phyloP scores from a whole-genome alignment of 2,113 vertebrate genomes.

The Pterocles burchelli region DNA sequence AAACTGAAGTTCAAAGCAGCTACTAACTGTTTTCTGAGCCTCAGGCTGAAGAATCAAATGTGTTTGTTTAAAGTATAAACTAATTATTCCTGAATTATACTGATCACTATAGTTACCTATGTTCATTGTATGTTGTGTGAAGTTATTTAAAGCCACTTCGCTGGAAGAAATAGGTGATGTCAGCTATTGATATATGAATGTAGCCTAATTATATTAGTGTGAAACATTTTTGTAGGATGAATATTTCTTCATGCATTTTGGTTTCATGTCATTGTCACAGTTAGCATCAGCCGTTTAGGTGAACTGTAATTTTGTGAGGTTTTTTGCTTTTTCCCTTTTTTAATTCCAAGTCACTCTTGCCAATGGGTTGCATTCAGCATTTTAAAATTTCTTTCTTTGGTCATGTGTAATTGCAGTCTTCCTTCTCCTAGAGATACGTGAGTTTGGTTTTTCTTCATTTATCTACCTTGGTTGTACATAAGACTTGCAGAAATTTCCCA shows the following conservation, averaged over 20 bases:
- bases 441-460: background rate
- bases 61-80: slow-evolving; percentile 32
- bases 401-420: background rate
- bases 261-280: background rate
- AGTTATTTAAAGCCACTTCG: slow-evolving; percentile 38
- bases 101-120: slow-evolving; percentile 36
- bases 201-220: slow-evolving; percentile 30
- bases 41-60: background rate
- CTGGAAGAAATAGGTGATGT: slow-evolving; percentile 27
- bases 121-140: background rate
- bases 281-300: background rate
- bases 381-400: background rate
- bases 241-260: background rate
- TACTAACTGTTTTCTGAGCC: background rate
- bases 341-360: background rate
- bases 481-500: background rate
- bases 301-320: background rate
- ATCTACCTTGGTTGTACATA: background rate
- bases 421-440: background rate
- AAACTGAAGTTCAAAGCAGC: background rate
- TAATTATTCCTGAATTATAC: slow-evolving; percentile 24
- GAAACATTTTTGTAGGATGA: background rate
- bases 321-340: background rate
- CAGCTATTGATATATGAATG: slow-evolving; percentile 40
- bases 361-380: background rate